Evolutionary conservation across 2,888 invertebrate species (phyloP).

Genomic region (Drosophila multiciliata): DNA sequence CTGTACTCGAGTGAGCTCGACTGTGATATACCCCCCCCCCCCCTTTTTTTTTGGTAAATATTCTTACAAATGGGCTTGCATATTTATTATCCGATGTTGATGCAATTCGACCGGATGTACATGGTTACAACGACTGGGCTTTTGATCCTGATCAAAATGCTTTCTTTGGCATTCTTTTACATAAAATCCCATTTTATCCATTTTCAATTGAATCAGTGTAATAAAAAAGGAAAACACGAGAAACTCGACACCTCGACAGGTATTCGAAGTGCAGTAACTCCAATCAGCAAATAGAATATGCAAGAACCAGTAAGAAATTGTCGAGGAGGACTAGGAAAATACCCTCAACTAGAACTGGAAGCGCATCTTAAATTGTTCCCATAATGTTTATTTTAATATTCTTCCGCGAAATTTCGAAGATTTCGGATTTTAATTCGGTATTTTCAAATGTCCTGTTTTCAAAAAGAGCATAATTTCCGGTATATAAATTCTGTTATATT

Average conservation of each 20-base stretch:
- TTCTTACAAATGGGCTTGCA: too few relatives aligned
- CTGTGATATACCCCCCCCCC: not conserved
- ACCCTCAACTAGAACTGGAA: not conserved
- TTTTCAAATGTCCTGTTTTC: not conserved
- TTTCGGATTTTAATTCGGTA: not conserved
- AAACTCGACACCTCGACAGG: not conserved
- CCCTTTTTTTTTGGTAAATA: too few relatives aligned
- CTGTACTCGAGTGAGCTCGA: not conserved
- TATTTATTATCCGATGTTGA: not conserved
- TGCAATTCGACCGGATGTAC: too few relatives aligned
- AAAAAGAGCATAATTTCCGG: not conserved
- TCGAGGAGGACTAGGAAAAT: not conserved
- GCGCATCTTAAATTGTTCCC: too few relatives aligned
- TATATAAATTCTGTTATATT: not conserved
- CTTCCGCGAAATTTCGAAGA: not conserved
- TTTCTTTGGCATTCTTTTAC: not conserved
- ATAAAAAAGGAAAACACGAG: not conserved
- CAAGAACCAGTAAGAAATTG: not conserved
- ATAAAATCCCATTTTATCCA: not conserved
- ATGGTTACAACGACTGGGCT: not conserved
- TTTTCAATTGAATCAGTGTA: not conserved
- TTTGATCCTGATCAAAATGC: not conserved
- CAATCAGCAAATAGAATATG: not conserved
- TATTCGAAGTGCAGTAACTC: not conserved
- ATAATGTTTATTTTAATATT: not conserved